Percentiles rank a stretch among this genome's conserved stretches.
Evolutionary conservation across 2,113 vertebrate species (phyloP).

Genomic region (Cercopithecus mona): DNA sequence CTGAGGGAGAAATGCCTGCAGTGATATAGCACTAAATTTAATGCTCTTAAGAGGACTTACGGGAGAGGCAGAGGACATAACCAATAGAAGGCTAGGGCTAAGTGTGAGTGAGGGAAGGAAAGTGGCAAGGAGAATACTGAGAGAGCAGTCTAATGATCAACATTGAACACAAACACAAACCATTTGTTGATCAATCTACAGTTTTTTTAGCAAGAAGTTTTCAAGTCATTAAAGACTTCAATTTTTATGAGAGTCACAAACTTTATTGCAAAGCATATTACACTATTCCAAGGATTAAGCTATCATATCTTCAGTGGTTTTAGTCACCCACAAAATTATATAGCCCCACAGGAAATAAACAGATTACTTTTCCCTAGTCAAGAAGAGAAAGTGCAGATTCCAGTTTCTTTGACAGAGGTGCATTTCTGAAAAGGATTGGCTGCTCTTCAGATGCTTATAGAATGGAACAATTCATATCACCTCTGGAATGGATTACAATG

Average conservation of each 20-base stretch:
- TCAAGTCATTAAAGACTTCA: background rate
- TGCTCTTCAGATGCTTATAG: background rate
- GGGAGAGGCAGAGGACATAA: fast-evolving
- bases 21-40: background rate
- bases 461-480: background rate
- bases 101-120: background rate
- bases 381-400: background rate
- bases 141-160: background rate
- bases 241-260: background rate
- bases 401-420: background rate
- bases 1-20: background rate
- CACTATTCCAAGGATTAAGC: background rate
- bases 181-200: background rate
- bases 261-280: background rate
- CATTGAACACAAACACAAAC: background rate
- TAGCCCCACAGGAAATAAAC: background rate
- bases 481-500: background rate
- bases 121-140: background rate
- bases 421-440: background rate
- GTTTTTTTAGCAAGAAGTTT: background rate
- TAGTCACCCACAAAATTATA: background rate
- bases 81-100: fast-evolving
- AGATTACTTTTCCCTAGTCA: background rate
- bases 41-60: fast-evolving
- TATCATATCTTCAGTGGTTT: background rate